A percentile compares a stretch with the other conserved stretches of the same genome.
Conservation (phyloP, 2,113 vertebrate genomes). For the Prolemur simus region DNA sequence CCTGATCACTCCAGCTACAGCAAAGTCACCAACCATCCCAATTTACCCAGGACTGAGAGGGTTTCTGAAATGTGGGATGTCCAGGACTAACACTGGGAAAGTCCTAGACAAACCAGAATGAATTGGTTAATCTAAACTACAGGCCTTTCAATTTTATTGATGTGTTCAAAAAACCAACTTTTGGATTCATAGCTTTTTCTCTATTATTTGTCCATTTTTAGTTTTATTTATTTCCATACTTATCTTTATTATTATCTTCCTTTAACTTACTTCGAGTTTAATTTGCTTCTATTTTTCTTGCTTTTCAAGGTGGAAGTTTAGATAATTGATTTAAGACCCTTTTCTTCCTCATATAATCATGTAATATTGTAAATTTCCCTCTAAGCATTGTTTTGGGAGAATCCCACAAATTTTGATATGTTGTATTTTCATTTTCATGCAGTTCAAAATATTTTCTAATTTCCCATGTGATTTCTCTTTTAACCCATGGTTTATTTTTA, state of each 20-base stretch:
- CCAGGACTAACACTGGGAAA: not conserved
- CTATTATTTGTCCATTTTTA: not conserved
- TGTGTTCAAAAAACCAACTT: not conserved
- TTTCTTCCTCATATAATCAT: not conserved
- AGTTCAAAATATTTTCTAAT: conserved; percentile 18
- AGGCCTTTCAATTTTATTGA: not conserved
- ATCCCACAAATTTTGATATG: not conserved
- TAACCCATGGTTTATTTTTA: conserved; percentile 37
- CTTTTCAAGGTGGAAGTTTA: not conserved
- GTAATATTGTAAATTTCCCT: not conserved
- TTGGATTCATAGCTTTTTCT: not conserved
- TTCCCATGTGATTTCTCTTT: conserved; percentile 34
- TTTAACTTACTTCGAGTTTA: not conserved
- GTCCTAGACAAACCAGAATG: not conserved
- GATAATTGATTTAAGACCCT: not conserved
- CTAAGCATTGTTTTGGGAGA: not conserved
- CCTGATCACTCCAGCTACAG: not conserved
- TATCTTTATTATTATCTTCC: not conserved
- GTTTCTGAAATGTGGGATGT: not conserved
- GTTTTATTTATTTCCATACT: not conserved
- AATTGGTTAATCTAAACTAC: not conserved
- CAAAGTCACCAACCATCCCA: not conserved
- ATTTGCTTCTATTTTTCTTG: not conserved
- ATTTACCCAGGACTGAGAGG: not conserved
- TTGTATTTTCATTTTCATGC: conserved; percentile 7